Percentiles rank a stretch among this genome's conserved stretches.
phyloP scores from a whole-genome alignment of 2,113 vertebrate genomes.

The Bungarus multicinctus region DNA sequence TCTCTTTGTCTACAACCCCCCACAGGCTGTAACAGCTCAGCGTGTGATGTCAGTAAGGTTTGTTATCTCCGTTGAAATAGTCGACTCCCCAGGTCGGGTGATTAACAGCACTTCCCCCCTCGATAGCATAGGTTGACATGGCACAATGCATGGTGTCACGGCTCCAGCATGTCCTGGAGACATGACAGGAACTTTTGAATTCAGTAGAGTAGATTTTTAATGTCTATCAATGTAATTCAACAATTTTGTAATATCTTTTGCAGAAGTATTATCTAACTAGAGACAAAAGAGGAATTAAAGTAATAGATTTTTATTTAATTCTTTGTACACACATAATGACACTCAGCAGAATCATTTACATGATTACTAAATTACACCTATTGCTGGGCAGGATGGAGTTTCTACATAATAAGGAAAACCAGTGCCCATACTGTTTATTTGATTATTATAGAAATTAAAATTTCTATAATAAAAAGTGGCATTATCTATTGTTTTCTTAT shows the following conservation, averaged over 20 bases:
- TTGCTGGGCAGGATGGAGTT: neutral
- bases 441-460: neutral
- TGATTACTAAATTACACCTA: neutral
- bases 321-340: neutral
- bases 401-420: neutral
- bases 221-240: neutral
- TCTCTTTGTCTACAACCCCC: no score
- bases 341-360: neutral
- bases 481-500: neutral
- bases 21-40: no score
- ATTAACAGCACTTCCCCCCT: no score
- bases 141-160: no score
- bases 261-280: neutral
- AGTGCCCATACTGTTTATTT: neutral
- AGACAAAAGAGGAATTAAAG: neutral
- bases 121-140: no score
- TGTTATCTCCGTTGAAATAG: no score
- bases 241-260: neutral
- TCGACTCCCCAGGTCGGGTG: no score
- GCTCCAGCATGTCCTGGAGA: no score
- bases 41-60: no score
- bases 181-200: neutral
- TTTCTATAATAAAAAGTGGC: neutral
- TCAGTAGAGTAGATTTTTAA: neutral
- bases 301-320: neutral